phyloP scores from a whole-genome alignment of 2,113 vertebrate genomes.

The Epinephelus cyanopodus region DNA sequence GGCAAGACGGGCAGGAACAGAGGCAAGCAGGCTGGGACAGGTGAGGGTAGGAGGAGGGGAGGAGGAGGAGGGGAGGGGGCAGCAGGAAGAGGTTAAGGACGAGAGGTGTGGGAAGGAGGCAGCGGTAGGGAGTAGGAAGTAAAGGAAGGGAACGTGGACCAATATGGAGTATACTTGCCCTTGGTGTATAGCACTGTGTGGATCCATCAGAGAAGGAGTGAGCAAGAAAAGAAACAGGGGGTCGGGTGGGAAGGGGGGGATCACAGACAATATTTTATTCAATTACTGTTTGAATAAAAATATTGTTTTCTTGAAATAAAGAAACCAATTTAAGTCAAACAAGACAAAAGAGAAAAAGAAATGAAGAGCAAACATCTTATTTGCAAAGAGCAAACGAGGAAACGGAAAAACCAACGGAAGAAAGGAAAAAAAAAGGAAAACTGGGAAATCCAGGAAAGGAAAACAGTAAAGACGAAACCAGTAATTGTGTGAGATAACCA shows the following conservation, averaged over 20 bases:
- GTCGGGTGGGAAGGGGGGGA: slow-evolving; percentile 90
- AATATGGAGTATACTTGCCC: slow-evolving; percentile 99
- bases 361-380: slow-evolving; percentile 76
- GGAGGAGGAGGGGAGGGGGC: slow-evolving; percentile 65
- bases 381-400: slow-evolving; percentile 73
- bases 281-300: slow-evolving; percentile 99
- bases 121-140: slow-evolving; percentile 81
- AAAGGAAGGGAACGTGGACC: slow-evolving; percentile 92
- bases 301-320: slow-evolving; percentile 94
- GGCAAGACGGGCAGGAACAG: slow-evolving; percentile 83
- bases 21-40: slow-evolving; percentile 88
- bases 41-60: slow-evolving; percentile 83
- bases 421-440: slow-evolving; percentile 82
- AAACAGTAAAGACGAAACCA: slow-evolving; percentile 52
- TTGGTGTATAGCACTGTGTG: slow-evolving; percentile 95
- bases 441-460: slow-evolving; percentile 54
- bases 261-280: slow-evolving; percentile 99
- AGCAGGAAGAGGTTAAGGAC: slow-evolving; percentile 80
- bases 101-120: slow-evolving; percentile 81
- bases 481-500: slow-evolving; percentile 58
- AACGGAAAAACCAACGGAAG: slow-evolving; percentile 79
- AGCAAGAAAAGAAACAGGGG: slow-evolving; percentile 99
- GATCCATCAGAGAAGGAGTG: slow-evolving; percentile 99
- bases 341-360: slow-evolving; percentile 82
- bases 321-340: slow-evolving; percentile 87